A percentile compares a stretch with the other conserved stretches of the same genome.
Conservation (phyloP, 2,888 invertebrate species). For the Lithophane ornitopus region DNA sequence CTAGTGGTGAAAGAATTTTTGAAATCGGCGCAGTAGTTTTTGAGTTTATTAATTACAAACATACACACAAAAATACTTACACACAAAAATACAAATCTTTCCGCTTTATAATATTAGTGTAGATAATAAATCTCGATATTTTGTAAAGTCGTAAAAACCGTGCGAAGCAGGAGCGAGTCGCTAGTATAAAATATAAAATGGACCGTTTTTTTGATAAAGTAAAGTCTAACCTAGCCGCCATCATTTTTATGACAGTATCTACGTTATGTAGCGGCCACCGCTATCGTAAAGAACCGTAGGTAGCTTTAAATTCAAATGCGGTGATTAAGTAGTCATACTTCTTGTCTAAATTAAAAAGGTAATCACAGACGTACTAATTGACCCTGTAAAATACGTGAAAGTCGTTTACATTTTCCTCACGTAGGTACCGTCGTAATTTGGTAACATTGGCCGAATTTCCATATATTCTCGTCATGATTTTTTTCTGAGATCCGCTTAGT, state of each 20-base stretch:
- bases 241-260: not conserved
- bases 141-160: too few species aligned
- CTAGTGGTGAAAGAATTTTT: too few species aligned
- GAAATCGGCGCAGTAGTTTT: too few species aligned
- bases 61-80: too few species aligned
- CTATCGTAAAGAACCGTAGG: not conserved
- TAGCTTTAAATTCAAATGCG: not conserved
- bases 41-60: too few species aligned
- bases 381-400: conserved; percentile 1
- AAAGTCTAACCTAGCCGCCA: not conserved
- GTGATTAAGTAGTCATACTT: not conserved
- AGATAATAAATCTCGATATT: too few species aligned
- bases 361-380: not conserved
- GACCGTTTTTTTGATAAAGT: not conserved
- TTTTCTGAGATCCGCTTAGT: not conserved
- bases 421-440: not conserved
- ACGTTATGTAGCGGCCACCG: not conserved
- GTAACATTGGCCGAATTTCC: conserved; percentile 3
- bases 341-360: conserved; percentile 2
- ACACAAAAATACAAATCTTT: too few species aligned
- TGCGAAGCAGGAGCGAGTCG: too few species aligned
- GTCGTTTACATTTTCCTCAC: conserved; percentile 23
- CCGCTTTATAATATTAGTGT: too few species aligned
- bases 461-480: conserved; percentile 9
- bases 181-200: too few species aligned